Evolutionary conservation across 2,113 vertebrate genomes (phyloP).

Genomic region (Trachemys scripta): DNA sequence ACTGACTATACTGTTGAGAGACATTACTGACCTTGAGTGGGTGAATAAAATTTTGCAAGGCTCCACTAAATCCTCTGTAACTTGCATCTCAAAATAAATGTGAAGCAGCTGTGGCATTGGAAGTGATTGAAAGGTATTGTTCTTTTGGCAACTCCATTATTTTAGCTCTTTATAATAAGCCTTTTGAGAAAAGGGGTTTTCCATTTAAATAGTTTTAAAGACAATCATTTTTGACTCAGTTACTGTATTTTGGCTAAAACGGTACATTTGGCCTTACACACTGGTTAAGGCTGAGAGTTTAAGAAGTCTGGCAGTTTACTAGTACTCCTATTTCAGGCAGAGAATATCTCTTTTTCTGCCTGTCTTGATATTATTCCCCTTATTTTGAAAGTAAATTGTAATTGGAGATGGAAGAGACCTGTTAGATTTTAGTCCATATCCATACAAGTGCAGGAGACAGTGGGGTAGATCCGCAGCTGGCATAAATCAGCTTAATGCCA

Average conservation of each 20-base stretch:
- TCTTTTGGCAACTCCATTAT: no score
- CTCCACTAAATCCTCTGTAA: not conserved
- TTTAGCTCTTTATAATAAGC: not conserved
- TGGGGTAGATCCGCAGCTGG: fast-evolving
- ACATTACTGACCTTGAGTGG: not conserved
- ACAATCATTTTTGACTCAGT: not conserved
- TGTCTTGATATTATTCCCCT: no score
- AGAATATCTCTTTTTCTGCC: not conserved
- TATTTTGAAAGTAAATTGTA: no score
- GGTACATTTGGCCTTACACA: not conserved
- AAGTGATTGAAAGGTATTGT: not conserved
- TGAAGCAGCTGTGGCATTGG: not conserved
- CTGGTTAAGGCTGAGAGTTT: not conserved
- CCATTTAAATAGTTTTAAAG: not conserved
- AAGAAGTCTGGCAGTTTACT: not conserved
- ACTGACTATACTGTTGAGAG: not conserved
- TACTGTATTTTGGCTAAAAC: not conserved
- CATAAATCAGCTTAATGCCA: not conserved
- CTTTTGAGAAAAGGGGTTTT: not conserved
- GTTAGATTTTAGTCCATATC: not conserved
- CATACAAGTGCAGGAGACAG: not conserved
- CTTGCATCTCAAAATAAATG: not conserved
- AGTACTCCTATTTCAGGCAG: not conserved
- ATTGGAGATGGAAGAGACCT: not conserved
- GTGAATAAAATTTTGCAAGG: fast-evolving